Evolutionary conservation across 2,888 invertebrate species (phyloP), one percentile per base, ranked within the genome.

Genomic region (Apodemia duryi): DNA sequence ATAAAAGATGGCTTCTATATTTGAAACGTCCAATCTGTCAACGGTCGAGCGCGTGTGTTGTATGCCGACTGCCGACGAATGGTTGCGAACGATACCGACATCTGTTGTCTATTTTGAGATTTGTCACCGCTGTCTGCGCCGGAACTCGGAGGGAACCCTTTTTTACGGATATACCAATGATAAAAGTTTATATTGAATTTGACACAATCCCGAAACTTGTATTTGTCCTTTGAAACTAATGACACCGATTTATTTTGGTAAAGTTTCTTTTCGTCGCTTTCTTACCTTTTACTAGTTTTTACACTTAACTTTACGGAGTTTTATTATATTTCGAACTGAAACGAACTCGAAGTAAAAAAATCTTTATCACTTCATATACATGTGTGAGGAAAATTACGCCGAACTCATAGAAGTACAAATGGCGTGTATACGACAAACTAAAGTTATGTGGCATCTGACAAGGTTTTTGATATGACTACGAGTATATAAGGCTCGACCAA

Each of bases 11-110:
- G 77, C 73, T 76, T 82, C 91, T 89, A 90, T 84, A 86, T 87
- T 84, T 89, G 88, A 86, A 85, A 79, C 79, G 80, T 83, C 88
- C 86, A 88, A 91, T 91, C 89, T 89, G 90, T 91, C 91, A 90
- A 90, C 91, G 87, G 88, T 80, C 78, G 86, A 84, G 83, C 84
- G 88, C 86, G 87, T 77, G 86, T 83, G 88, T 88, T 88, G 86
- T 84, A 85, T 84, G 86, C 86, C 57, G 57, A 57, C 57, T 57
- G 57, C 32, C 88, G 84, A 84, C 85, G 84, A 84, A 88, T 84
- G 85, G 84, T 85, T 82, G 88, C 90, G 89, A 85, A 85, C 90
- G 89, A 85, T 85, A 84, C 84, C 86, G 83, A 86, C 88, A 86
- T 77, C 74, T 88, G 86, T 84, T 83, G 80, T 87, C 89, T 91